Percentiles rank a stretch among this genome's conserved stretches.
Evolutionary conservation across 2,888 invertebrate species (phyloP).

Genomic region (Rhagonycha fulva): DNA sequence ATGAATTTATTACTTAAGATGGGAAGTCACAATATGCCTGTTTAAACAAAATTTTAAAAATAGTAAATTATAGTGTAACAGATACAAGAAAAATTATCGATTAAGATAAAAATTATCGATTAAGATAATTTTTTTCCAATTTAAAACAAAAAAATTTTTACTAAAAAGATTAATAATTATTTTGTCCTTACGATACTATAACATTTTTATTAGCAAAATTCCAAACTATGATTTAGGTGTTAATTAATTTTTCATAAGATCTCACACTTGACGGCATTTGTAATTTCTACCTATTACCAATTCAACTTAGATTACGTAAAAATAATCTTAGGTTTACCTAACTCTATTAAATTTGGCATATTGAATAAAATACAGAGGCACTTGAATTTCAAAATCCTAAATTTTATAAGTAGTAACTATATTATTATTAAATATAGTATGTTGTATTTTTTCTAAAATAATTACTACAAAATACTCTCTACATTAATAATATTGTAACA

Average conservation of each 20-base stretch:
- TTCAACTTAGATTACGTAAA: background rate
- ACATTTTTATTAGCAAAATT: background rate
- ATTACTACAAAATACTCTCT: background rate
- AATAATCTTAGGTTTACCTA: background rate
- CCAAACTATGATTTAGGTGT: background rate
- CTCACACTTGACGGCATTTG: background rate
- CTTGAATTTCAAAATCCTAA: background rate
- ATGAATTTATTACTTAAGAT: background rate
- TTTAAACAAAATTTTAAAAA: background rate
- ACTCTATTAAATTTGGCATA: background rate
- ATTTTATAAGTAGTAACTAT: background rate
- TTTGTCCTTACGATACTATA: background rate
- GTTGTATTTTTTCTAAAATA: background rate
- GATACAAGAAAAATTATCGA: background rate
- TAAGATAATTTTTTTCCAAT: background rate
- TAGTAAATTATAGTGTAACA: background rate
- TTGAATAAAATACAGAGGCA: conserved; percentile 2
- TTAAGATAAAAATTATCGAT: background rate
- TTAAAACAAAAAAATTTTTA: background rate
- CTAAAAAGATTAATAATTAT: background rate
- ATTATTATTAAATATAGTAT: background rate
- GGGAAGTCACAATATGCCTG: background rate
- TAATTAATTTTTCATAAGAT: background rate
- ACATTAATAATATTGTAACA: background rate
- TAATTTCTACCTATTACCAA: background rate